Percentiles rank a stretch among this genome's conserved stretches.
phyloP scores from a whole-genome alignment of 2,797 vertebrate species.

The Sciaenops ocellatus region DNA sequence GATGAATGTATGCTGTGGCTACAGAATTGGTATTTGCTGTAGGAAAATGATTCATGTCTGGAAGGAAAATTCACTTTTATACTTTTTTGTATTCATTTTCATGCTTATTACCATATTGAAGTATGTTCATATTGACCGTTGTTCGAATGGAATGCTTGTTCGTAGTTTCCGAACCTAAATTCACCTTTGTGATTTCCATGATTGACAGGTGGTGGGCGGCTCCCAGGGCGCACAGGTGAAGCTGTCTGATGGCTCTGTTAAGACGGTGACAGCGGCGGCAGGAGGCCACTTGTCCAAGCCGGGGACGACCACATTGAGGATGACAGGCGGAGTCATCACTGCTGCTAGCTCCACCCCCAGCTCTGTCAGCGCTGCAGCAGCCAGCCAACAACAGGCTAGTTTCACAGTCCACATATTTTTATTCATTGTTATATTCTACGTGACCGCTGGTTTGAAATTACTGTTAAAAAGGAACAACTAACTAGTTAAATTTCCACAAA shows the following conservation, averaged over 20 bases:
- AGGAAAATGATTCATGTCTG: neutral
- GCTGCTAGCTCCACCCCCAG: conserved; percentile 86
- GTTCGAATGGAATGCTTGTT: neutral
- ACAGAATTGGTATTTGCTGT: too few relatives aligned
- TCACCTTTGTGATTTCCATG: neutral
- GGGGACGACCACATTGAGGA: conserved; percentile 93
- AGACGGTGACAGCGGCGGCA: conserved; percentile 87
- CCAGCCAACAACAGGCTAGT: conserved; percentile 87
- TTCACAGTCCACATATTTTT: conserved; percentile 1
- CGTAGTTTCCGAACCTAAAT: neutral
- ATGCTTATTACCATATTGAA: neutral
- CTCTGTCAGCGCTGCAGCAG: conserved; percentile 74
- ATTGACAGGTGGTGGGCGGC: conserved; percentile 84
- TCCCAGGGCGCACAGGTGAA: conserved; percentile 93
- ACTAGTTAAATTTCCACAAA: neutral
- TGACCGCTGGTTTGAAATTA: conserved; percentile 2
- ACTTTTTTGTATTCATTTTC: conserved; percentile 7
- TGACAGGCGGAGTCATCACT: conserved; percentile 95
- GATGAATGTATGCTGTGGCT: too few relatives aligned
- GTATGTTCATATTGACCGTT: neutral
- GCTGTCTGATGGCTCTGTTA: conserved; percentile 93
- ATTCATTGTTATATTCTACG: conserved; percentile 1
- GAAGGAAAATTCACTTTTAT: neutral
- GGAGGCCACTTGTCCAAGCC: conserved; percentile 93
- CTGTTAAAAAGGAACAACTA: neutral